Conservation (phyloP, 2,113 vertebrate species). For the Odobenus rosmarus region DNA sequence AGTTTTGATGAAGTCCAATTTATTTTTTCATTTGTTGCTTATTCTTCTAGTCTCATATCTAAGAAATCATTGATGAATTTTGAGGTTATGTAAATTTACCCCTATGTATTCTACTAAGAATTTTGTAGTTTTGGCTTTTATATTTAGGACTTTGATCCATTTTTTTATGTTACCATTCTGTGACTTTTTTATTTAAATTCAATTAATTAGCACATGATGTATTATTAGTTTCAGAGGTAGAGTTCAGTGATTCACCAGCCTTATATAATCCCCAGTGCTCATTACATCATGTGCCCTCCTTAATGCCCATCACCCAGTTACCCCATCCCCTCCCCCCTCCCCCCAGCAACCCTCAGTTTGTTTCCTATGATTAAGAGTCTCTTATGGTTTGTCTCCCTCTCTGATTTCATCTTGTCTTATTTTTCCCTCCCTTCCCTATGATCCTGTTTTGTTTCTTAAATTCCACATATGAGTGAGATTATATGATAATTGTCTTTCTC, state of each 20-base stretch:
- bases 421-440: background rate
- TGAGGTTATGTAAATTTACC: background rate
- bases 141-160: background rate
- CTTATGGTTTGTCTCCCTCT: background rate
- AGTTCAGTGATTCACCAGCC: background rate
- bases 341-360: background rate
- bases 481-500: background rate
- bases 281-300: background rate
- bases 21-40: background rate
- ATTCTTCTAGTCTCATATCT: background rate
- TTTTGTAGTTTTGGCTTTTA: background rate
- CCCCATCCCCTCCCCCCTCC: background rate
- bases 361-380: background rate
- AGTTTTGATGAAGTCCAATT: background rate
- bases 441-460: background rate
- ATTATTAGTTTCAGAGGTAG: background rate
- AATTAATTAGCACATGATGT: background rate
- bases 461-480: background rate
- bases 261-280: background rate
- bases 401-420: background rate
- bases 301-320: background rate
- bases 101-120: background rate
- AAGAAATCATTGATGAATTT: background rate
- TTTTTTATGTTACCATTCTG: background rate
- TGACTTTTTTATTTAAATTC: background rate